These are phyloP conservation scores for Anguilla anguilla DNA, from an alignment of 2,797 vertebrate species.

Conservation along the genomic window DNA sequence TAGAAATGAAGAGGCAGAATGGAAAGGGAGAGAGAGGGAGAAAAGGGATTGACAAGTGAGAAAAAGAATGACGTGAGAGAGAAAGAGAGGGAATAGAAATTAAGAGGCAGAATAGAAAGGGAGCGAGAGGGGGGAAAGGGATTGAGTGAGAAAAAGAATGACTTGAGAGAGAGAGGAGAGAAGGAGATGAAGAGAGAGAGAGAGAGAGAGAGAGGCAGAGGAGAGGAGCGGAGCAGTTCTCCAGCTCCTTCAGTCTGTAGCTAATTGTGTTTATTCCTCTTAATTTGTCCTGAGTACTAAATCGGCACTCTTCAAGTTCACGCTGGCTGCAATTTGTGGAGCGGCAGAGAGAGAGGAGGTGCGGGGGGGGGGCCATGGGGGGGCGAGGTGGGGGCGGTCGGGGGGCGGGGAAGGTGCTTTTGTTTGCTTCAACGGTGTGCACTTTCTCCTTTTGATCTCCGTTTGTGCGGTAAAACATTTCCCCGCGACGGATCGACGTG, in stretches of 20 bases:
- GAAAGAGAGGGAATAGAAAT: no score
- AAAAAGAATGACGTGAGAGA: no score
- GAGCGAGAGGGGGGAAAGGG: conserved; percentile 25
- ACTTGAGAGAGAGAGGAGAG: conserved; percentile 51
- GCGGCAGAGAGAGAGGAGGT: conserved; percentile 47
- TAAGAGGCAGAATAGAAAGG: no score
- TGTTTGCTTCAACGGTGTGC: conserved; percentile 57
- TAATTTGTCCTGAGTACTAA: conserved; percentile 77
- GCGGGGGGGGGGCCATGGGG: no score
- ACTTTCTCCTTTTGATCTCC: conserved; percentile 46
- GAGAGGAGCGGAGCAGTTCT: neutral
- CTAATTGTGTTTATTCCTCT: conserved; percentile 80
- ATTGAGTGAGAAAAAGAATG: conserved; percentile 14
- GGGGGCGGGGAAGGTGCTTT: conserved; percentile 45
- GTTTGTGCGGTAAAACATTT: neutral
- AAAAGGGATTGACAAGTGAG: conserved; percentile 25
- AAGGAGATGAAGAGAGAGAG: conserved; percentile 28
- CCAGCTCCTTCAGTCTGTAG: conserved; percentile 57
- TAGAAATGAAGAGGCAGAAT: no score
- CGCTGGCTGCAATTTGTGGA: conserved; percentile 68
- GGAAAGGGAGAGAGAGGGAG: neutral
- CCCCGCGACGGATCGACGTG: conserved; percentile 36
- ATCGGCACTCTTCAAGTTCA: conserved; percentile 67
- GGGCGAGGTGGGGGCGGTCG: no score
- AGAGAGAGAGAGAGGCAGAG: conserved; percentile 19